Conservation (phyloP, 2,888 invertebrate genomes). For the Cyclophora punctaria region DNA sequence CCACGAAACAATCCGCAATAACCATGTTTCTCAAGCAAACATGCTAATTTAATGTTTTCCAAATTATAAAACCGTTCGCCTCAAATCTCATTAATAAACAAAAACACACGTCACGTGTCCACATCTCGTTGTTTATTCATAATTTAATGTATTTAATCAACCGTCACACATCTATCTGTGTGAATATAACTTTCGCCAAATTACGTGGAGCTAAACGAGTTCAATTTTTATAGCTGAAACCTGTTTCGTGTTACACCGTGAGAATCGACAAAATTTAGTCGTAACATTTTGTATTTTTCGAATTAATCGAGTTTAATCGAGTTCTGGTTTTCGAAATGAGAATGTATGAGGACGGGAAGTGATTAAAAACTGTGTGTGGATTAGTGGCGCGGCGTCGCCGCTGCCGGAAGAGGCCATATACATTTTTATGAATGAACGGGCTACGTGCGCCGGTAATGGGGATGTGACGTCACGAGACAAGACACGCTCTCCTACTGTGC, state of each 20-base stretch:
- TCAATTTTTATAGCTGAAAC: conserved; percentile 9
- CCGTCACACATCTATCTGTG: neutral
- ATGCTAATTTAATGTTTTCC: neutral
- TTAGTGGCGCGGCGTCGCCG: conserved; percentile 29
- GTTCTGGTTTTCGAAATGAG: conserved; percentile 5
- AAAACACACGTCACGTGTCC: too few species aligned
- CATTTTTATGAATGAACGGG: conserved; percentile 50
- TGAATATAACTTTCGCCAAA: conserved; percentile 10
- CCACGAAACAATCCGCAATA: neutral
- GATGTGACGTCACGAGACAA: conserved; percentile 39
- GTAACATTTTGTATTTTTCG: conserved; percentile 9
- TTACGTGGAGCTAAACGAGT: conserved; percentile 1
- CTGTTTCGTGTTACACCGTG: conserved; percentile 9
- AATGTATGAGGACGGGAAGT: conserved; percentile 17
- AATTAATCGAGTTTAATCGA: conserved; percentile 5
- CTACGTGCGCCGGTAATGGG: conserved; percentile 37
- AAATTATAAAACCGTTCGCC: too few species aligned
- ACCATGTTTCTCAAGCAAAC: neutral
- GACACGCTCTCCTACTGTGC: neutral
- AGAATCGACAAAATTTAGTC: conserved; percentile 4
- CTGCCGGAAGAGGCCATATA: conserved; percentile 58
- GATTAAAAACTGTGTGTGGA: conserved; percentile 29
- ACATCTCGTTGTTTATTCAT: neutral
- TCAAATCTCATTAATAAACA: neutral
- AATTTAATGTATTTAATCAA: neutral